Base-by-base conservation (phyloP, 2,888 invertebrate genomes). In the Anthophora plumipes region DNA sequence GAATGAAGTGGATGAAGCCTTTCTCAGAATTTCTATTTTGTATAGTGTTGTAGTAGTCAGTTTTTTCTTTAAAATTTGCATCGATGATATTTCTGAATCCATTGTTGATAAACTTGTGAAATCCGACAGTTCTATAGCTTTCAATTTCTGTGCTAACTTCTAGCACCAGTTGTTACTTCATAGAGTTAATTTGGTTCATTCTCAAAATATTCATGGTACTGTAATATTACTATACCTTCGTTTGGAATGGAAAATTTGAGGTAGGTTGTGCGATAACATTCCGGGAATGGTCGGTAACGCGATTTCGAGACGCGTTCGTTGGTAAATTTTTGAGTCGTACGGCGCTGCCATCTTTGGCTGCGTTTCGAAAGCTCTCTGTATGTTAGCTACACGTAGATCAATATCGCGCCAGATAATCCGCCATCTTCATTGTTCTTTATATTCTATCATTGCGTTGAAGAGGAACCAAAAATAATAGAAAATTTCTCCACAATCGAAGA, bases 281-380 rank as follows among this genome's bases (percentile, higher is more conserved):
- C 41, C 12, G 12, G 12, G 25, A 43, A 25, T n/a, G 43, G 80
- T 81, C 80, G 80, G 80, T 81, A 81, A 81, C 54, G 5, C 11
- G 67, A 73, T 37, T 54, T 48, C 57, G 0, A 31, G n/a, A 22
- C 7, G 14, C 41, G 63, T 48, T 74, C 37, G 72, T 50, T 25
- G 73, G 67, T 67, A 63, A 70, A 69, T 57, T 80, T 64, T 74
- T 37, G 22, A 67, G 14, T 41, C 4, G 61, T 8, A 74, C 41
- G 7, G 61, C 43, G 52, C 46, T 67, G 81, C 81, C 81, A 81
- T 57, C 81, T 81, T 70, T 22, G 37, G 70, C 14, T 31, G 25
- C n/a, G 11, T 37, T 48, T 37, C 41, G 55, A 67, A 79, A 81
- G 69, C 72, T 80, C 22, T 37, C 22, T 20, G 43, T 8, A 41